Evolutionary conservation across 2,113 vertebrate species (phyloP), one percentile per base, ranked within the genome.

Genomic region (Athene noctua): DNA sequence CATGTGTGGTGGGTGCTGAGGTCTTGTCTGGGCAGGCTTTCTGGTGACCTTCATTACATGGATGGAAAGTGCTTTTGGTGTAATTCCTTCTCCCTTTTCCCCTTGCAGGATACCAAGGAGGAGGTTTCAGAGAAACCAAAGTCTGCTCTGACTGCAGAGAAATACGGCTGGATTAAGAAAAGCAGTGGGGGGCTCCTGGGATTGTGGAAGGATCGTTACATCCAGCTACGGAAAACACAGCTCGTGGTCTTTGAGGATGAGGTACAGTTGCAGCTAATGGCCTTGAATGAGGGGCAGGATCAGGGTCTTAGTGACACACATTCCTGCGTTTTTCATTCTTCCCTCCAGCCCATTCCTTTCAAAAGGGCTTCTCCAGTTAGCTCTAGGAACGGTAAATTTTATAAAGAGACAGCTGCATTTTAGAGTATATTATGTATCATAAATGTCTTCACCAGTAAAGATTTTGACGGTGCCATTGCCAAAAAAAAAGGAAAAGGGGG

Each of bases 81-180:
- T 88, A 88, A 67, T 72, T 71, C 70, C 22, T 42, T 80, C 32
- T 75, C 94, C 78, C 68, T 30, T 71, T 47, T 85, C 8, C 95
- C 46, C 25, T 94, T 93, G 54, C 93, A 98, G 98, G 98, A 97
- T 46, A 55, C 96, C 72, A 99, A 99, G 97, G 98, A 98, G 59
- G 98, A 98, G 13, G 95, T 97, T 15, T 67, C 91, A 4, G 97
- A 98, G 96, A 98, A 98, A 84, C 89, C 97, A 16, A 98, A 97
- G 90, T 91, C 97, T 90, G 82, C 98, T 15, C 97, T 86, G 25
- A 96, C 91, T 0, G 95, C 96, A 15, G 98, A 98, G 85, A 99
- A 99, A 92, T 98, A 98, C 2, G 99, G 99, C 91, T 99, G 99
- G 99, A 90, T 99, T 95, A 99, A 99, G 98, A 99, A 99, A 96